Conservation (phyloP, 2,888 invertebrate genomes). For the Congeria kusceri region DNA sequence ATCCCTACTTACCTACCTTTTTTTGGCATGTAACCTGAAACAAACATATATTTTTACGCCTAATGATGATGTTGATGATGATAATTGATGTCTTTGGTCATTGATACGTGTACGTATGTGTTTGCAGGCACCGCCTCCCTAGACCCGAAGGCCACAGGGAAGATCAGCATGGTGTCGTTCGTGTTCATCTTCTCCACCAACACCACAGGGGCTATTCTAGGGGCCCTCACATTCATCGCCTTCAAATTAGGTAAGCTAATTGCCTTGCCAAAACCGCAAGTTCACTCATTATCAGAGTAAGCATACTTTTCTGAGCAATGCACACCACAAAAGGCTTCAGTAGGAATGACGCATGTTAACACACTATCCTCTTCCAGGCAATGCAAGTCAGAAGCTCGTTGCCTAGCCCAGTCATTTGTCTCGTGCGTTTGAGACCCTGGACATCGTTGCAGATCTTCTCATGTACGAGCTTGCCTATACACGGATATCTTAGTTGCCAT, state of each 20-base stretch:
- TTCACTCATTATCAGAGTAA: no score
- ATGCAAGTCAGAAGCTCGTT: background rate
- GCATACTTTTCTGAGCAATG: no score
- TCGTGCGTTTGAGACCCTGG: slow-evolving; percentile 67
- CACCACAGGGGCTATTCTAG: slow-evolving; percentile 68
- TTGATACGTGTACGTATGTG: background rate
- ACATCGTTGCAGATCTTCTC: slow-evolving; percentile 75
- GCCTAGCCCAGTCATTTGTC: background rate
- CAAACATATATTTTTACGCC: no score
- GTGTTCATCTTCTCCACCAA: slow-evolving; percentile 73
- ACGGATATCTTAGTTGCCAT: no score
- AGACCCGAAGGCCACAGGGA: slow-evolving; percentile 79
- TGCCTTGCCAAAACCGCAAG: no score
- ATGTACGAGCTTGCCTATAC: slow-evolving; percentile 47
- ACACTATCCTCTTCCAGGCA: background rate
- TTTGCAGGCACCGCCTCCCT: slow-evolving; percentile 76
- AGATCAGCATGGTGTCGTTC: slow-evolving; percentile 73
- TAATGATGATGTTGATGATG: no score
- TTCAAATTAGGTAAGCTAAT: slow-evolving; percentile 75
- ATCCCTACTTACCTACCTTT: no score
- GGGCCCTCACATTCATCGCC: slow-evolving; percentile 62
- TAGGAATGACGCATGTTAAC: no score
- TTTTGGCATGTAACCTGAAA: no score
- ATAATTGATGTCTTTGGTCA: no score
- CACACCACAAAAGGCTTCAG: no score